These are phyloP conservation scores for Venustoraphidia nigricollis DNA, from an alignment of 2,888 invertebrate genomes.

Conservation along the genomic window DNA sequence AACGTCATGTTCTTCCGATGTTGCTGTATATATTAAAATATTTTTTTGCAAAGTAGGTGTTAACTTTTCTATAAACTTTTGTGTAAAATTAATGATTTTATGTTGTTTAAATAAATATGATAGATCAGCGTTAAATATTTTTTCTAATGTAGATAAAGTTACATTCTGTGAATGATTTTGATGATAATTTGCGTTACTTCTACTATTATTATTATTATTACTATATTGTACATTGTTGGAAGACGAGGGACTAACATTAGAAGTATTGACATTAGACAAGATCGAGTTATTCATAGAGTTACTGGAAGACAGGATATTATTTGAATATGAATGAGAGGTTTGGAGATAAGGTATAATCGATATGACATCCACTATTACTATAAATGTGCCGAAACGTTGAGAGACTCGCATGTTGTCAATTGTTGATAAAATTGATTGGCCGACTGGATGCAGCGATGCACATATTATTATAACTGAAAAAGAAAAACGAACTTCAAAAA, in stretches of 20 bases:
- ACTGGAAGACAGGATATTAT: conserved; percentile 4
- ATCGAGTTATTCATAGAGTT: background rate
- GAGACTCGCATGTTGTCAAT: conserved; percentile 28
- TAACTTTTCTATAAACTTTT: conserved; percentile 1
- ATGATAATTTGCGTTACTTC: too few species aligned
- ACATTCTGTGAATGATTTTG: too few species aligned
- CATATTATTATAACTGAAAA: conserved; percentile 33
- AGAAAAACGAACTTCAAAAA: conserved; percentile 8
- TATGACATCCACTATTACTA: conserved; percentile 30
- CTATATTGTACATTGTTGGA: too few species aligned
- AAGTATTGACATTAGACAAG: too few species aligned
- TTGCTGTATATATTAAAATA: conserved; percentile 11
- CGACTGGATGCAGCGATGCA: conserved; percentile 29
- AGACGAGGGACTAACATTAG: too few species aligned
- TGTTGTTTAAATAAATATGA: too few species aligned
- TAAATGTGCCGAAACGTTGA: conserved; percentile 27
- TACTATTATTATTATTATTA: too few species aligned
- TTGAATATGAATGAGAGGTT: conserved; percentile 5
- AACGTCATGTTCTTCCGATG: conserved; percentile 9
- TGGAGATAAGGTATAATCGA: conserved; percentile 24
- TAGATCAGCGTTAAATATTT: too few species aligned
- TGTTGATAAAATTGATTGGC: conserved; percentile 25
- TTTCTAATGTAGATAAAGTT: too few species aligned
- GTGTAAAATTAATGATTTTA: background rate
- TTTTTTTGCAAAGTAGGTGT: conserved; percentile 10